These are phyloP conservation scores for Drosophila serrata DNA, from an alignment of 1,140 invertebrate species.

Conservation along the genomic window DNA sequence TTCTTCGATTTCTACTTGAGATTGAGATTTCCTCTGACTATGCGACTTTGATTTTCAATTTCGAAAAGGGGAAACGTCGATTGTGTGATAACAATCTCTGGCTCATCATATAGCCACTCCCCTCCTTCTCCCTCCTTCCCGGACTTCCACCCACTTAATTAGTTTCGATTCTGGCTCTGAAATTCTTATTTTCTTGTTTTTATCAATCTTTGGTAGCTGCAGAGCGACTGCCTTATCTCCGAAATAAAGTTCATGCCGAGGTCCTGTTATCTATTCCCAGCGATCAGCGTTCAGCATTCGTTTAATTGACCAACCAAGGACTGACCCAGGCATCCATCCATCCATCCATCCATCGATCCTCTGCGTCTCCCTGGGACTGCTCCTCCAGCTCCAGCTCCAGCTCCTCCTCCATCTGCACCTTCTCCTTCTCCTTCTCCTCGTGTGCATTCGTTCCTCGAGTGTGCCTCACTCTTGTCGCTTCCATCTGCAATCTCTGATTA, in stretches of 20 bases:
- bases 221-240: conserved; percentile 55
- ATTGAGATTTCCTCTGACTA: conserved; percentile 21
- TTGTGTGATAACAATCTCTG: conserved; percentile 53
- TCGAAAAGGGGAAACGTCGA: conserved; percentile 43
- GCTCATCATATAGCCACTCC: conserved; percentile 18
- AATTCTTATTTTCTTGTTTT: conserved; percentile 51
- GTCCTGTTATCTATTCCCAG: conserved; percentile 80
- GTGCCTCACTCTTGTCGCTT: conserved; percentile 44
- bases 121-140: too few species aligned
- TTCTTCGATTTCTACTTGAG: conserved; percentile 49
- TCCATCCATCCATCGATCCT: conserved; percentile 56
- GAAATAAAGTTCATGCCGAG: conserved; percentile 75
- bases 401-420: neutral
- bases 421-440: neutral
- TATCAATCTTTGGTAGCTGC: conserved; percentile 64
- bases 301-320: conserved; percentile 74
- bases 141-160: conserved; percentile 73
- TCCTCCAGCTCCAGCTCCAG: neutral
- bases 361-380: conserved; percentile 3
- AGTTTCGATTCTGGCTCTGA: conserved; percentile 41
- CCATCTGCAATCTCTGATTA: conserved; percentile 65
- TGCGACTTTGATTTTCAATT: conserved; percentile 55
- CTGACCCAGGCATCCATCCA: conserved; percentile 36
- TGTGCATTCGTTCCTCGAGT: conserved; percentile 34
- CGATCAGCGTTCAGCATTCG: conserved; percentile 67